phyloP scores from a whole-genome alignment of 2,113 vertebrate species.

The Clarias macrocephalus region DNA sequence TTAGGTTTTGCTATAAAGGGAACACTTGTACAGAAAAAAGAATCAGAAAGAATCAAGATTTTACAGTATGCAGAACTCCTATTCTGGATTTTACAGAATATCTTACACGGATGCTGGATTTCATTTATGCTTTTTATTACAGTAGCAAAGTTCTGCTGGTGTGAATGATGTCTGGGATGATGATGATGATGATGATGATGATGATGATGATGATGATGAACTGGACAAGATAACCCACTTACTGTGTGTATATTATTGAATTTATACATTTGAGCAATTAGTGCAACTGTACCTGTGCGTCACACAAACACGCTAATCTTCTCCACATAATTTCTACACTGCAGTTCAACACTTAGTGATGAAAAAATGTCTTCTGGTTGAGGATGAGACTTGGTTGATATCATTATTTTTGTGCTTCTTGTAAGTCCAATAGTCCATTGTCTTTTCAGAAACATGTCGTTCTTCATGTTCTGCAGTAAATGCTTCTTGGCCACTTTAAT shows the following conservation, averaged over 20 bases:
- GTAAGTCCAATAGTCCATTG: neutral
- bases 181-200: neutral
- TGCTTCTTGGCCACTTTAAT: neutral
- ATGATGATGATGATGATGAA: neutral
- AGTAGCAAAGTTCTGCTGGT: slow-evolving; percentile 21
- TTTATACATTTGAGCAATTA: slow-evolving; percentile 6
- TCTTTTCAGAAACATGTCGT: slow-evolving; percentile 7
- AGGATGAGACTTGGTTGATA: neutral
- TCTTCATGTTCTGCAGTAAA: neutral
- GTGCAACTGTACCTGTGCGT: slow-evolving; percentile 10
- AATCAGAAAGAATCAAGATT: neutral
- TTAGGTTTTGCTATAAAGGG: neutral
- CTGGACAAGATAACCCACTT: neutral
- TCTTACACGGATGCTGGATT: slow-evolving; percentile 15
- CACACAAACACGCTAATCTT: slow-evolving; percentile 1
- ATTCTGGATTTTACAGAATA: neutral
- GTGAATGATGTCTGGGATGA: slow-evolving; percentile 1
- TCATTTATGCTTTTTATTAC: neutral
- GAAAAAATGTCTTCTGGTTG: neutral
- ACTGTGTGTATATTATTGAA: slow-evolving; percentile 7
- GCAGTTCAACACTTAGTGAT: neutral
- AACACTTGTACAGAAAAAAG: neutral
- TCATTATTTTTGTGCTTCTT: neutral
- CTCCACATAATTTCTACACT: neutral
- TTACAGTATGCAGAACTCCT: neutral